Base-by-base conservation (phyloP, 23 tunicate species). In the Botrylloides violaceus region DNA sequence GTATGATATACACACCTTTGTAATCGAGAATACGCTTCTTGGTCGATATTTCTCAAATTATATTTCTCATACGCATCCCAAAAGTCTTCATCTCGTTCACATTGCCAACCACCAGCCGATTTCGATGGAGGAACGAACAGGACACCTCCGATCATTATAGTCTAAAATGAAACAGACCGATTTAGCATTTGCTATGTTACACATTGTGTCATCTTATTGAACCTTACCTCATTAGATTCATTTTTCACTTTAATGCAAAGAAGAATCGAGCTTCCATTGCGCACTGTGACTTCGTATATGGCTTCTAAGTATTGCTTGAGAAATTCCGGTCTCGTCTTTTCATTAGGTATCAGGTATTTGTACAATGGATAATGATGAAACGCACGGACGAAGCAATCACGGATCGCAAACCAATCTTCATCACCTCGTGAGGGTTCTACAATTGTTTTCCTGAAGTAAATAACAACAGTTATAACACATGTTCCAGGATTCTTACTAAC, bases 291-390 rank as follows among this genome's bases (percentile, higher is more conserved):
- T 65, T 88, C 96, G 72, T 81, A 88, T 36, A 76, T 88, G 29
- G 96, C 96, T 36, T 88, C 96, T 31, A 88, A 71, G 37, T 88
- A 88, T 20, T 78, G 76, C 62, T 87, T 79, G 35, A 88, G 80
- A 76, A 88, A 88, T 15, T 64, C 88, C 35, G 80, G 84, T 30
- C 96, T 62, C 59, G 65, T 88, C 24, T 64, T 4, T 18, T 39
- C 65, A 55, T 88, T 80, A 25, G 96, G 96, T 5, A 88, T 80
- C 76, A 88, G 62, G 88, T 88, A 88, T 36, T 77, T 73, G 79
- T 88, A 88, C 27, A 88, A 86, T 32, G 96, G 87, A 65, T 88
- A 88, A 36, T 66, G 80, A 43, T 37, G 72, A 48, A 88, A 88
- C 1, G 96, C 76, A 30, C 66, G 50, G 37, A 88, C 96, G 72